Evolutionary conservation across 2,797 vertebrate genomes (phyloP), one percentile per base, ranked within the genome.

Genomic region (Spheniscus humboldti): DNA sequence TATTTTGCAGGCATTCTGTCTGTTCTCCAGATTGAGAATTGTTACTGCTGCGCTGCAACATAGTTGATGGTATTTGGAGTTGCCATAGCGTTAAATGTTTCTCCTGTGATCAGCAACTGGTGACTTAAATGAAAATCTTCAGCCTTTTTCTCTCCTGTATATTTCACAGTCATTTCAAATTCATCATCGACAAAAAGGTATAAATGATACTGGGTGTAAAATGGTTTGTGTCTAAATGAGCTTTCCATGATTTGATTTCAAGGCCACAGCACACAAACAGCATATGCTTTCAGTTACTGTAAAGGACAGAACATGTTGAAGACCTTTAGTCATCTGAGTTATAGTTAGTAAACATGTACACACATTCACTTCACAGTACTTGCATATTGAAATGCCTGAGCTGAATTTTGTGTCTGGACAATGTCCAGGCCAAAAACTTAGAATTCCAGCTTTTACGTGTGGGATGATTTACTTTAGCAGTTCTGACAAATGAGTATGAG

Each of bases 71-170:
- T 59, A 87, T 96, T 94, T 95, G 81, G 81, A 87, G 81, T 94
- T 96, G 81, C 89, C 87, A 91, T 92, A 94, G 87, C 75, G 89
- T 94, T 94, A 88, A 92, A 94, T 86, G 85, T 89, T 92, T 91
- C 78, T 96, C 91, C 78, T 80, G 91, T 92, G 95, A 96, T 95
- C 88, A 96, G 90, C 69, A 88, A 72, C 76, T 78, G 93, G 83
- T 94, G 85, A 96, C 92, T 94, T 92, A 84, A 95, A 96, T 84
- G 33, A 90, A 96, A 90, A 76, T 90, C 90, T 95, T 92, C 73
- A 94, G 73, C 90, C 66, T 56, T 90, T 90, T 86, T 94, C 69
- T 88, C 82, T 55, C 27, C 91, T 80, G 56, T 73, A 12, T 72
- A 72, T 86, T 92, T 91, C 66, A 88, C 45, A 88, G 88, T 83